These are phyloP conservation scores for Portevinia maculata DNA, from an alignment of 2,888 invertebrate species.

Conservation along the genomic window DNA sequence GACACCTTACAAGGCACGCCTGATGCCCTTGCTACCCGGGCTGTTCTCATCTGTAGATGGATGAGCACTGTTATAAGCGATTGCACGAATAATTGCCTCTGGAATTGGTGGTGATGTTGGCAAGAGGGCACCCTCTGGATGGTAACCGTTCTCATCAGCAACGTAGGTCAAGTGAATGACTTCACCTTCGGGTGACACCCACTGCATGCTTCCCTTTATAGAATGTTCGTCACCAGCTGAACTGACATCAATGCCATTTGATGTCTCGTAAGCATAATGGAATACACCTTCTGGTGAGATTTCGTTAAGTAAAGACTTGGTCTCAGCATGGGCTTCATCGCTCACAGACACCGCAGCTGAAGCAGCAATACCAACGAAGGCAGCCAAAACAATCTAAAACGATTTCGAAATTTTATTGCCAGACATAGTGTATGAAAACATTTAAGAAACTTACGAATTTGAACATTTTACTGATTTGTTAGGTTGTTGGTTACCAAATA, in stretches of 20 bases:
- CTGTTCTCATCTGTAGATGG: slow-evolving; percentile 70
- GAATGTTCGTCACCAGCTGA: slow-evolving; percentile 84
- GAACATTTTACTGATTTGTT: slow-evolving; percentile 38
- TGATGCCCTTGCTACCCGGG: neutral
- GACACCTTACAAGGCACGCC: neutral
- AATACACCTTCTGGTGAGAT: slow-evolving; percentile 82
- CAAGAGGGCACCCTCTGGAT: slow-evolving; percentile 81
- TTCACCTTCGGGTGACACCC: slow-evolving; percentile 84
- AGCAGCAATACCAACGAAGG: slow-evolving; percentile 77
- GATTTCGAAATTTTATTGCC: neutral
- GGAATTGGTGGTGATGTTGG: slow-evolving; percentile 85
- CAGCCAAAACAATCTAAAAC: slow-evolving; percentile 76
- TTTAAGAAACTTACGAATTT: slow-evolving; percentile 47
- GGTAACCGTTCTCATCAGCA: slow-evolving; percentile 86
- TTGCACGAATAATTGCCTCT: slow-evolving; percentile 82
- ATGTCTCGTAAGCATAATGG: slow-evolving; percentile 83
- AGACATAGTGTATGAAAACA: too few species aligned
- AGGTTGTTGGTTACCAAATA: slow-evolving; percentile 49
- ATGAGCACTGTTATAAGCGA: slow-evolving; percentile 83
- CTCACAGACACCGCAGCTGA: slow-evolving; percentile 79
- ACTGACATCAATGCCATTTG: slow-evolving; percentile 85
- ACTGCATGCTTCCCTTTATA: slow-evolving; percentile 83
- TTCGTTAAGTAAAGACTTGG: slow-evolving; percentile 76
- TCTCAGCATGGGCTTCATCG: slow-evolving; percentile 79
- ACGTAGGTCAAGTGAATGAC: slow-evolving; percentile 82